Percentiles rank a stretch among this genome's conserved stretches.
Evolutionary conservation across 2,888 invertebrate genomes (phyloP).

Genomic region (Amiota minor): DNA sequence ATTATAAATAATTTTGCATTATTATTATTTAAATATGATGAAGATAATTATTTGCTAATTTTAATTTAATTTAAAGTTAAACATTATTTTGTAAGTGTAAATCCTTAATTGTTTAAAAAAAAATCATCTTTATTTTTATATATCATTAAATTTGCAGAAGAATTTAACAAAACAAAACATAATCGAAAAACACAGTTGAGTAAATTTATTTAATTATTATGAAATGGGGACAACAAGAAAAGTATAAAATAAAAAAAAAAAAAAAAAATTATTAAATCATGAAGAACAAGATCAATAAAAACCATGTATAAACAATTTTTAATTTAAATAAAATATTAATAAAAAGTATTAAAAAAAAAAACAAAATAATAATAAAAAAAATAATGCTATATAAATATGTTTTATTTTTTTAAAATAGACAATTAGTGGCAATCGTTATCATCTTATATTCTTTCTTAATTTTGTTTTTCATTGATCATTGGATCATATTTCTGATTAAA

Average conservation of each 20-base stretch:
- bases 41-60: constrained; percentile 25
- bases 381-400: background rate
- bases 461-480: too few species aligned
- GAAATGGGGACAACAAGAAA: too few species aligned
- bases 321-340: constrained; percentile 30
- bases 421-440: too few species aligned
- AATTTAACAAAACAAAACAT: constrained; percentile 26
- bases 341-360: constrained; percentile 27
- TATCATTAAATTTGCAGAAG: constrained; percentile 36
- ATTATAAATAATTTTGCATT: constrained; percentile 14
- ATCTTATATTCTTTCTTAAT: too few species aligned
- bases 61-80: constrained; percentile 51
- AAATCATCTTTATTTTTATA: constrained; percentile 53
- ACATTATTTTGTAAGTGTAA: constrained; percentile 52
- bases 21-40: constrained; percentile 10
- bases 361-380: constrained; percentile 7
- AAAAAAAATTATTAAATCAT: constrained; percentile 9
- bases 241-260: constrained; percentile 2
- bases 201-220: background rate
- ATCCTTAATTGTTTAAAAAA: constrained; percentile 63
- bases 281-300: constrained; percentile 3
- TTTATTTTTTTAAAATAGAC: background rate
- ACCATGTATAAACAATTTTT: constrained; percentile 29
- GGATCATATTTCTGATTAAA: too few species aligned
- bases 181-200: background rate